phyloP scores from a whole-genome alignment of 2,113 vertebrate species.

The Cyphomyrus plagiostoma region DNA sequence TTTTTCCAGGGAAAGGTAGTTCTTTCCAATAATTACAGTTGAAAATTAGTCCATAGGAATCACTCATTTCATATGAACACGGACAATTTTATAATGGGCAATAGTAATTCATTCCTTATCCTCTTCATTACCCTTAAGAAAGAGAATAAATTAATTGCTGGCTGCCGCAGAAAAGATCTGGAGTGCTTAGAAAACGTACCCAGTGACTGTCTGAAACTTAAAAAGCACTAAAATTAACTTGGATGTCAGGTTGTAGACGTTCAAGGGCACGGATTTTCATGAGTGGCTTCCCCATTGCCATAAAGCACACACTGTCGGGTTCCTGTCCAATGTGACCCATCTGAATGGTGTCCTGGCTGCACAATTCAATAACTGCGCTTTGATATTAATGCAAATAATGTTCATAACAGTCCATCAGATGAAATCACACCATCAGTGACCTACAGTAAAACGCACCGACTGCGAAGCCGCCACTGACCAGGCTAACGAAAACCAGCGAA shows the following conservation, averaged over 20 bases:
- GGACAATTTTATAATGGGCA: background rate
- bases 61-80: background rate
- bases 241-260: background rate
- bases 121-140: background rate
- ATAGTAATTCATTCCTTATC: background rate
- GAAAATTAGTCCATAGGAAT: background rate
- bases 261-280: constrained; percentile 55
- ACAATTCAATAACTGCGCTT: background rate
- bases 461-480: background rate
- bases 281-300: constrained; percentile 30
- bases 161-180: background rate
- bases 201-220: background rate
- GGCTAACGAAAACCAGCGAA: background rate
- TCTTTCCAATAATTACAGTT: background rate
- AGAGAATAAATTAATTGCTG: background rate
- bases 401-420: background rate
- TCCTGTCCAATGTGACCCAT: constrained; percentile 3
- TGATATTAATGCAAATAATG: background rate
- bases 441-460: background rate
- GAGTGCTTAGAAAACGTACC: background rate
- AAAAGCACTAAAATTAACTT: background rate
- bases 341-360: background rate
- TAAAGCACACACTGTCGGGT: background rate
- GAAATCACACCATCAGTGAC: background rate
- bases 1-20: background rate